Conservation (phyloP, 2,797 vertebrate genomes). For the Vireo griseus region DNA sequence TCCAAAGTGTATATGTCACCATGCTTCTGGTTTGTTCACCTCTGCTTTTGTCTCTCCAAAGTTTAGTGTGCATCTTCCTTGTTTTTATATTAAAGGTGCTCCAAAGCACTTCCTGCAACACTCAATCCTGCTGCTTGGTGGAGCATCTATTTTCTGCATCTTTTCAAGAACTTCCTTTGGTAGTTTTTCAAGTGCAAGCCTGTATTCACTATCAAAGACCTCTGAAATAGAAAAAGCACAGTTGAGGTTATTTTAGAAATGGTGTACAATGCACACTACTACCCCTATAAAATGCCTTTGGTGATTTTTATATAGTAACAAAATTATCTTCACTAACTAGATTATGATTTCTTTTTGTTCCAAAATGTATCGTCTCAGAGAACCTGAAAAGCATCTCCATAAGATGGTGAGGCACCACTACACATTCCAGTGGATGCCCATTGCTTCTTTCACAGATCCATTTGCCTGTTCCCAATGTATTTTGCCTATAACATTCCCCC, state of each 20-base stretch:
- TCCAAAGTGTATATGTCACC: background rate
- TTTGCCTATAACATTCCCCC: background rate
- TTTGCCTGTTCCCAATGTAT: background rate
- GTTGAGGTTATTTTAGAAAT: background rate
- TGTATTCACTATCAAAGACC: conserved; percentile 94
- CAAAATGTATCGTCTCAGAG: background rate
- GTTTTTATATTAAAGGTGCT: conserved; percentile 83
- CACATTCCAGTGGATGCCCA: background rate
- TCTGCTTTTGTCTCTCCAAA: background rate
- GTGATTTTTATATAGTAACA: background rate
- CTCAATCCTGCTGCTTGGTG: conserved; percentile 82
- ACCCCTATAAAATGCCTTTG: background rate
- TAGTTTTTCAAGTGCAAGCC: conserved; percentile 81
- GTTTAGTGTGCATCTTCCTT: background rate
- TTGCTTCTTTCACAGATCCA: background rate
- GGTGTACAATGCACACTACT: background rate
- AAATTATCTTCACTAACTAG: background rate
- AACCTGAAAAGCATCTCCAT: background rate
- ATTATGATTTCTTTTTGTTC: fast-evolving
- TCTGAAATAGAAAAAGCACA: conserved; percentile 77
- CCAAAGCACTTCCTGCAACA: conserved; percentile 93
- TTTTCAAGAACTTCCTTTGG: conserved; percentile 83
- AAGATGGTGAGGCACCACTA: background rate
- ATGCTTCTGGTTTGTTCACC: background rate
- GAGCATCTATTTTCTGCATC: conserved; percentile 83